Evolutionary conservation across 2,888 invertebrate genomes (phyloP).

Genomic region (Reticulitermes lucifugus): DNA sequence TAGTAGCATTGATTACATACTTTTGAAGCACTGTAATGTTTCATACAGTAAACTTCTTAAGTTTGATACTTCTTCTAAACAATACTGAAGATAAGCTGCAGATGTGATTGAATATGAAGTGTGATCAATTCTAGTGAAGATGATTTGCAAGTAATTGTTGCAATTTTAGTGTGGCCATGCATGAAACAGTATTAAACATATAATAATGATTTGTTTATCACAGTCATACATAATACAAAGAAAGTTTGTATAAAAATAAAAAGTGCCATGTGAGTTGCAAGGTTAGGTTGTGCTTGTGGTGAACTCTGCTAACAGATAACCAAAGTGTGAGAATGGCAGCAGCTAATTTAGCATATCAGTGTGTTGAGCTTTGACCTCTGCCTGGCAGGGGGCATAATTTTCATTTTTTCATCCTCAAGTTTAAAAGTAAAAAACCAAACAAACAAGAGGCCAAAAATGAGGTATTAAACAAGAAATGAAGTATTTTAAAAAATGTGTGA

Average conservation of each 20-base stretch:
- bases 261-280: conserved; percentile 44
- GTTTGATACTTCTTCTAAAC: conserved; percentile 16
- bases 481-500: conserved; percentile 30
- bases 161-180: conserved; percentile 40
- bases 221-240: conserved; percentile 33
- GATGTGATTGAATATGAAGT: conserved; percentile 33
- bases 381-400: conserved; percentile 37
- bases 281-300: conserved; percentile 41
- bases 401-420: conserved; percentile 33
- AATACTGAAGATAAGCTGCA: conserved; percentile 30
- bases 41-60: conserved; percentile 11
- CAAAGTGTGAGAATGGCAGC: conserved; percentile 35
- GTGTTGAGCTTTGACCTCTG: conserved; percentile 55
- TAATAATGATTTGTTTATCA: conserved; percentile 27
- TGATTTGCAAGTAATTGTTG: conserved; percentile 24
- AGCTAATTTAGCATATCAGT: conserved; percentile 62
- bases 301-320: conserved; percentile 37
- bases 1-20: not conserved
- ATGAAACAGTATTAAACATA: conserved; percentile 42
- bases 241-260: conserved; percentile 29
- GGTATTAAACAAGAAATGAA: conserved; percentile 28
- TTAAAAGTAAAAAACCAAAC: conserved; percentile 21
- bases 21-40: not conserved
- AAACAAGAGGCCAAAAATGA: conserved; percentile 33
- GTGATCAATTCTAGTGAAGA: conserved; percentile 33